These are phyloP conservation scores for Ptilorrhoa leucosticta DNA, from an alignment of 2,113 vertebrate species.

Conservation along the genomic window DNA sequence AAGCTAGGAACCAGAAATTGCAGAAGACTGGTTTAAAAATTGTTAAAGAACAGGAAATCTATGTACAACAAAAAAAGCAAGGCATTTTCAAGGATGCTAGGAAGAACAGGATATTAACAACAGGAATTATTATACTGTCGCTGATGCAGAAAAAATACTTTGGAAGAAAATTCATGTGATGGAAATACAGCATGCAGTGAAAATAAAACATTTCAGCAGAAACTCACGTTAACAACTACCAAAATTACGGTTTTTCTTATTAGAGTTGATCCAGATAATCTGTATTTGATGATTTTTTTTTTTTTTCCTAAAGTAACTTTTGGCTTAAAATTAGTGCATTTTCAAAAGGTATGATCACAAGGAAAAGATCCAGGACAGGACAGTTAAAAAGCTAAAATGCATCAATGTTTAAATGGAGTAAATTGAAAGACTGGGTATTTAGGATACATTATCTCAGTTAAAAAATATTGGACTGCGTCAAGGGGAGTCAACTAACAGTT, in stretches of 20 bases:
- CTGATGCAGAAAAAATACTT: background rate
- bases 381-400: background rate
- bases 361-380: background rate
- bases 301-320: background rate
- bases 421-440: background rate
- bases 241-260: fast-evolving
- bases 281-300: background rate
- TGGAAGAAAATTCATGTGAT: background rate
- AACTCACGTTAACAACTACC: background rate
- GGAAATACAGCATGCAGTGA: background rate
- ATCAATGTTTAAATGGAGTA: background rate
- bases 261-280: background rate
- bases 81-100: background rate
- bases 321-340: background rate
- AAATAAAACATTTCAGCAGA: background rate
- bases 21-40: background rate
- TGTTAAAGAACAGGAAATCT: background rate
- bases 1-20: background rate
- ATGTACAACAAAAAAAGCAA: background rate
- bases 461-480: background rate
- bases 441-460: background rate
- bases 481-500: slow-evolving; percentile 34
- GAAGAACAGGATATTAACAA: background rate
- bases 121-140: background rate
- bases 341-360: background rate